Evolutionary conservation across 2,113 vertebrate species (phyloP), one percentile per base, ranked within the genome.

Genomic region (Zosterops hypoxanthus): DNA sequence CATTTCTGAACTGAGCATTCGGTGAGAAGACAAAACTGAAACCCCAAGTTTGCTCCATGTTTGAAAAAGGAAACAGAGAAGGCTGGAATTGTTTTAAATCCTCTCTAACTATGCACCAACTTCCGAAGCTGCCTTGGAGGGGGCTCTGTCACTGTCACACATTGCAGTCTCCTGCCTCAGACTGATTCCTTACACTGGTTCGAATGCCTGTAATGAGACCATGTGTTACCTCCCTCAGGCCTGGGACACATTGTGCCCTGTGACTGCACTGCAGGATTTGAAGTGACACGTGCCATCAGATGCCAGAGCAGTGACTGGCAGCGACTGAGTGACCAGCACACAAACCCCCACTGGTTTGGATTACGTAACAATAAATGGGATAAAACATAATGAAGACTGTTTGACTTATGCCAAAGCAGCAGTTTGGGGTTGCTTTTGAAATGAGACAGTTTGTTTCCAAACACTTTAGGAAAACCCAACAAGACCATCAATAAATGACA

Each of bases 181-280:
- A 56, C 24, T 15, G 28, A 46, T 18, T 49, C 42, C 46, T 80
- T 22, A 46, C 18, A 11, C 11, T 11, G n/a, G 12, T 17, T 63
- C 20, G 1, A 53, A 41, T 1, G 25, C 15, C 68, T 39, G 41
- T 7, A 25, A 15, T 1, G 6, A 34, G 46, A 46, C 5, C 3
- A 2, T 2, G 12, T 41, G 57, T 36, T 28, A n/a, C 24, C n/a
- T 69, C 23, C 25, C 47, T 5, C 34, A 29, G 31, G 79, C 33
- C 8, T 34, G 60, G 34, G 17, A 47, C 26, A 60, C 4, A 24
- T 15, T 0, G 0, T 25, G 22, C 12, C 22, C 50, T 59, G 42
- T 0, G 3, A 55, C 23, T 70, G 59, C 39, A 46, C 42, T 6
- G 1, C 18, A 21, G 26, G 14, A 34, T 39, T 28, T 46, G 22